Evolutionary conservation across 2,888 invertebrate species (phyloP), one percentile per base, ranked within the genome.

Genomic region (Erynnis tages): DNA sequence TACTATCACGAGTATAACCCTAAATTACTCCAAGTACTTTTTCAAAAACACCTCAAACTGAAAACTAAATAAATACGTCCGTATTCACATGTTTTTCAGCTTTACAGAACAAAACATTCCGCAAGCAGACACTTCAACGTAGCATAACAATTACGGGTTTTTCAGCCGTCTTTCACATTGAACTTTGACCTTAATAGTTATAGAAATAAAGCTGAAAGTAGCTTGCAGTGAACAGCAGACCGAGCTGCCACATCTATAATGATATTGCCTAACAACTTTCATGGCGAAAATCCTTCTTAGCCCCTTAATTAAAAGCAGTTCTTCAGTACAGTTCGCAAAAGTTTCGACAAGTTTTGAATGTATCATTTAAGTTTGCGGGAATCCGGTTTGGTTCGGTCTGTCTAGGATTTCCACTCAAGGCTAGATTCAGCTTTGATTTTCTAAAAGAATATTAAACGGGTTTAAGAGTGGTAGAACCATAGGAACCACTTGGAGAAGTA

Each of bases 201-300:
- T 23, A 23, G n/a, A 14, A 21, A 45, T 34, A 45, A 45, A 17
- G 25, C 27, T 32, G 6, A 27, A 10, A 25, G 1, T 35, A n/a
- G 35, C 17, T 35, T 46, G 23, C 34, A 17, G 3, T 4, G 10
- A 13, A 3, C 32, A 8, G 8, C 6, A 14, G 13, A 5, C 2
- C 8, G 11, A 45, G 32, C 23, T 34, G 16, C n/a, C 25, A 25
- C 11, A 35, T 25, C 30, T 46, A 8, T 46, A 16, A 35, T 35
- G 13, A 27, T 2, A n/a, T 35, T 25, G 46, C 45, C 16, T 7
- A 19, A 37, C 25, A 47, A 19, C 37, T 45, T 35, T 16, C 46
- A 17, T 25, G 3, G 23, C 11, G 46, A 25, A 46, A 46, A 27
- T 46, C 27, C 35, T 46, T 37, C 35, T 46, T 16, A 44, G 19